Evolutionary conservation across 2,797 vertebrate species (phyloP).

Genomic region (Galago senegalensis): DNA sequence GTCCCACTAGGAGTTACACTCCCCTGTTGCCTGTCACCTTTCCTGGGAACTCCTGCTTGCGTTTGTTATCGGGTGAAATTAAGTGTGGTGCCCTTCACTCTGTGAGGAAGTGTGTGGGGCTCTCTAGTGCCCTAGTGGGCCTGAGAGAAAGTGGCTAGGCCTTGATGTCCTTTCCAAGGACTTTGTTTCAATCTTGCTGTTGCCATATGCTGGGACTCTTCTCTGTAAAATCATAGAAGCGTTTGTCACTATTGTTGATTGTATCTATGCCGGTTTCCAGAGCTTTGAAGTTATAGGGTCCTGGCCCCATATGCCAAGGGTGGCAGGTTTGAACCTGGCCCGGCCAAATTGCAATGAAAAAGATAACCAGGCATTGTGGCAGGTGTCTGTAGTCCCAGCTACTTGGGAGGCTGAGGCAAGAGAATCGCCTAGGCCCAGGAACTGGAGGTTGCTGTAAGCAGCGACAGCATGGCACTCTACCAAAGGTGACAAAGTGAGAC

Average conservation of each 20-base stretch:
- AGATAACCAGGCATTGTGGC: no score
- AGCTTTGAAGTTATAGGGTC: constrained; percentile 18
- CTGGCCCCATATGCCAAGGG: no score
- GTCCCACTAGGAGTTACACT: background rate
- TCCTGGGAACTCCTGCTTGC: background rate
- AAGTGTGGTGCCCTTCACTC: background rate
- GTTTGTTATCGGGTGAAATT: background rate
- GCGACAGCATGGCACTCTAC: no score
- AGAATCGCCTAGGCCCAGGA: no score
- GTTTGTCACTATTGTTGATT: background rate
- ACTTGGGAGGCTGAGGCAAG: no score
- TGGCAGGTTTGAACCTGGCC: no score
- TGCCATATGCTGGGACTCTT: background rate
- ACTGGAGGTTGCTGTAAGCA: no score
- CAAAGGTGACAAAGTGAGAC: no score
- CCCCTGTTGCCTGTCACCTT: background rate
- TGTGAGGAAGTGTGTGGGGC: background rate
- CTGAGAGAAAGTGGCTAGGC: background rate
- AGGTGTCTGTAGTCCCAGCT: no score
- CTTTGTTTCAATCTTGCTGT: constrained; percentile 53
- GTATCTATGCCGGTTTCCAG: background rate
- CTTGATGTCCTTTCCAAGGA: background rate
- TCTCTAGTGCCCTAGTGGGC: background rate
- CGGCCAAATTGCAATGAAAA: no score
- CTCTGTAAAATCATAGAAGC: background rate